phyloP scores from a whole-genome alignment of 1,140 invertebrate genomes.

The Lasioglossum albipes region DNA sequence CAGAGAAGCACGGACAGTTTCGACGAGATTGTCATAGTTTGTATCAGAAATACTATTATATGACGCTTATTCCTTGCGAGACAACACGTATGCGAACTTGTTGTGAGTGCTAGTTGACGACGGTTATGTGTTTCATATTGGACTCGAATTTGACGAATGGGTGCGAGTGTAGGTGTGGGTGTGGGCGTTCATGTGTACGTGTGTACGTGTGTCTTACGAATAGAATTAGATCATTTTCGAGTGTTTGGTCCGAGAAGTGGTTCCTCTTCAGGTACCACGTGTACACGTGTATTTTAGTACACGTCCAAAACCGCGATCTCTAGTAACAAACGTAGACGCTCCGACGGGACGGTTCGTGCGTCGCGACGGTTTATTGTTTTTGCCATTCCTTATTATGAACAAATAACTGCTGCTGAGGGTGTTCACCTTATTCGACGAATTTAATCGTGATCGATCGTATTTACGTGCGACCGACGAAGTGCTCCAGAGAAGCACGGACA shows the following conservation, averaged over 20 bases:
- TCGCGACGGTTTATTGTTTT: neutral
- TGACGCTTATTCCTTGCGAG: slow-evolving; percentile 44
- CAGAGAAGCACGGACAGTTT: neutral
- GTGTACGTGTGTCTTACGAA: neutral
- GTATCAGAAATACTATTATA: slow-evolving; percentile 28
- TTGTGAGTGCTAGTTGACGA: slow-evolving; percentile 8
- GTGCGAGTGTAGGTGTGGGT: neutral
- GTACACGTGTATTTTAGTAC: too few relatives aligned
- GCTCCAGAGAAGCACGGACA: neutral
- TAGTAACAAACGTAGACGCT: too few relatives aligned
- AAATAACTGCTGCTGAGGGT: neutral
- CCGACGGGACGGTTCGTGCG: too few relatives aligned
- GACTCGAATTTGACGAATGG: neutral
- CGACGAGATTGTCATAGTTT: slow-evolving; percentile 20
- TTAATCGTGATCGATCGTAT: neutral
- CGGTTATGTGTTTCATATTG: slow-evolving; percentile 14
- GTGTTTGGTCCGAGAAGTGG: neutral
- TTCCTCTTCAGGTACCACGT: too few relatives aligned
- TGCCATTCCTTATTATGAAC: neutral
- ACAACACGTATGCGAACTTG: slow-evolving; percentile 7
- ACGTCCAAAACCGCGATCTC: too few relatives aligned
- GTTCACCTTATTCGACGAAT: neutral
- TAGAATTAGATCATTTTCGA: slow-evolving; percentile 20
- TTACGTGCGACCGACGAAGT: neutral
- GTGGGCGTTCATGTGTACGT: neutral